phyloP scores from a whole-genome alignment of 1,140 invertebrate species.

The Leptopilina clavipes region DNA sequence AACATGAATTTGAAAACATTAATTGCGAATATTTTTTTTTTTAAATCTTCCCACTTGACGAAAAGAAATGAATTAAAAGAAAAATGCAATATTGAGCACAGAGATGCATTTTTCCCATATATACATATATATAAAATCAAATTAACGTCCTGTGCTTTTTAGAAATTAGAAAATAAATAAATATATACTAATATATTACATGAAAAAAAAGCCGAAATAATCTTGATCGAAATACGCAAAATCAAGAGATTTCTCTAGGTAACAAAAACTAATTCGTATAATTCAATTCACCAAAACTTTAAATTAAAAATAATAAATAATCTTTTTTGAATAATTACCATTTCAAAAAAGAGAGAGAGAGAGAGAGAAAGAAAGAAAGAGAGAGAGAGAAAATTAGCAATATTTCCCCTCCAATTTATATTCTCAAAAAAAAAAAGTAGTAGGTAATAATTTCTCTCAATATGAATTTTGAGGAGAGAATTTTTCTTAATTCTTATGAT shows the following conservation, averaged over 20 bases:
- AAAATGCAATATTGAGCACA: not conserved
- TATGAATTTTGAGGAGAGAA: not conserved
- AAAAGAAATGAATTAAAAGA: not conserved
- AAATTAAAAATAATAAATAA: not conserved
- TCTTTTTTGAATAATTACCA: too few species aligned
- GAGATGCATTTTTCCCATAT: not conserved
- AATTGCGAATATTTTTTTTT: not conserved
- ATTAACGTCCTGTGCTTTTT: not conserved
- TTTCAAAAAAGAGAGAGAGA: too few species aligned
- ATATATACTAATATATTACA: slow-evolving; percentile 6
- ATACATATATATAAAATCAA: not conserved
- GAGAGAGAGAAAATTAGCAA: not conserved
- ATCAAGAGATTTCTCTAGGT: not conserved
- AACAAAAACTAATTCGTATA: not conserved
- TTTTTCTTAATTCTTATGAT: not conserved
- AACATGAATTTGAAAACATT: slow-evolving; percentile 45
- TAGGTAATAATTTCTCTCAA: not conserved
- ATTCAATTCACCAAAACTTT: not conserved
- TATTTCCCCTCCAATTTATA: not conserved
- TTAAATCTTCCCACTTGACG: not conserved
- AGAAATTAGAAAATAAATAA: slow-evolving; percentile 30
- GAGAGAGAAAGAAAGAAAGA: too few species aligned
- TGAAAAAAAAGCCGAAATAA: not conserved
- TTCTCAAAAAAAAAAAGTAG: not conserved
- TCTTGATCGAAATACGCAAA: slow-evolving; percentile 12